Conservation (phyloP, 2,888 invertebrate genomes). For the Clistopyga incitator region DNA sequence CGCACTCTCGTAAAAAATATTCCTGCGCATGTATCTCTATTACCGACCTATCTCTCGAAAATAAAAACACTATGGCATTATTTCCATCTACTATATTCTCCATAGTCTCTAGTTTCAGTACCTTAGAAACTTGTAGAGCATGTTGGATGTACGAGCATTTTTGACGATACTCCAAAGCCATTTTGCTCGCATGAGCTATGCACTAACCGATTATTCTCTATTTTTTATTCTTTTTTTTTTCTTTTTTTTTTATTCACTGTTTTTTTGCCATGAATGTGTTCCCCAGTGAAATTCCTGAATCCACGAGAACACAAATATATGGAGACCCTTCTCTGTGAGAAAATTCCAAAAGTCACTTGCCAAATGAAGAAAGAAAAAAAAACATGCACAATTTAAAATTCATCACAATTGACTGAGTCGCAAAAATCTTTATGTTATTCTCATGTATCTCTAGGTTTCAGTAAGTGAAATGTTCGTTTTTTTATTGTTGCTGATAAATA, state of each 20-base stretch:
- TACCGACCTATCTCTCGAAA: slow-evolving; percentile 49
- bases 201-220: slow-evolving; percentile 77
- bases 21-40: slow-evolving; percentile 36
- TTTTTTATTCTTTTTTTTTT: slow-evolving; percentile 34
- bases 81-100: slow-evolving; percentile 57
- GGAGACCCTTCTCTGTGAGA: slow-evolving; percentile 55
- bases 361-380: neutral
- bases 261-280: slow-evolving; percentile 71
- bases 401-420: slow-evolving; percentile 63
- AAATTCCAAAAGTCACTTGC: slow-evolving; percentile 30
- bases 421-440: slow-evolving; percentile 64
- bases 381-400: slow-evolving; percentile 21
- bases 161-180: slow-evolving; percentile 75
- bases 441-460: slow-evolving; percentile 1
- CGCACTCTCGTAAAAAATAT: slow-evolving; percentile 22
- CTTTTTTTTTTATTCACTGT: slow-evolving; percentile 67
- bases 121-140: slow-evolving; percentile 79
- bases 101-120: slow-evolving; percentile 65
- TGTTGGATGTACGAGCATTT: slow-evolving; percentile 81
- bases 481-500: slow-evolving; percentile 3
- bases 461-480: slow-evolving; percentile 24
- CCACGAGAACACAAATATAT: slow-evolving; percentile 57
- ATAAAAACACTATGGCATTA: slow-evolving; percentile 56
- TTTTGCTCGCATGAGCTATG: slow-evolving; percentile 81
- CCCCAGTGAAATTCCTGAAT: slow-evolving; percentile 46